Evolutionary conservation across 2,113 vertebrate species (phyloP).

Genomic region (Ceuthmochares aereus): DNA sequence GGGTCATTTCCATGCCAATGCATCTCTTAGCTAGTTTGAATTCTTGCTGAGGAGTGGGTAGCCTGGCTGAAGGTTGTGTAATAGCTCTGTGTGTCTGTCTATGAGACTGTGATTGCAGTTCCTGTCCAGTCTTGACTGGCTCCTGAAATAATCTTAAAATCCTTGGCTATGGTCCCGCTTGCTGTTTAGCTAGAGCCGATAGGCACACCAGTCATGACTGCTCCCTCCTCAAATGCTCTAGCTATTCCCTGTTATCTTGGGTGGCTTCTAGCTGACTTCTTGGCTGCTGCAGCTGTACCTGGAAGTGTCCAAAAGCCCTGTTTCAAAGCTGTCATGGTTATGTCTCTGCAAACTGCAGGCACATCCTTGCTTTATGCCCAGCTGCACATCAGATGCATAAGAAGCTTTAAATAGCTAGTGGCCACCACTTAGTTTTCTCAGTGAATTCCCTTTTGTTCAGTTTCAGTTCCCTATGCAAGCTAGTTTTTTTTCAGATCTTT

Average conservation of each 20-base stretch:
- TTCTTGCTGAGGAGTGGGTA: not conserved
- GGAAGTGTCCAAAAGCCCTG: not conserved
- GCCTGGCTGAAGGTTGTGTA: not conserved
- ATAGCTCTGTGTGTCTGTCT: not conserved
- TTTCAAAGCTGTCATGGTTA: not conserved
- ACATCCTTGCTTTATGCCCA: not conserved
- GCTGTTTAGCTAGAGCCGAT: not conserved
- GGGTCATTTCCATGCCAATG: not conserved
- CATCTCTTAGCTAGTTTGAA: not conserved
- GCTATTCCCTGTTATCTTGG: not conserved
- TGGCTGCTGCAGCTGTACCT: not conserved
- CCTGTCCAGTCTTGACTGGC: not conserved
- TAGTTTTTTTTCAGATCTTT: not conserved
- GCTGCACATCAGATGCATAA: not conserved
- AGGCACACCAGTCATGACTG: not conserved
- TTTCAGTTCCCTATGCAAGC: not conserved
- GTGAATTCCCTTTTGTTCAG: not conserved
- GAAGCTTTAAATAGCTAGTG: slow-evolving; percentile 25
- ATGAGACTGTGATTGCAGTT: rapidly evolving
- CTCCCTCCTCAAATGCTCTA: not conserved
- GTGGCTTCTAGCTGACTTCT: not conserved
- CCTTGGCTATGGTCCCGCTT: not conserved
- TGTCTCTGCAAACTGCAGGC: not conserved
- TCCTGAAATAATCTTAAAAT: not conserved
- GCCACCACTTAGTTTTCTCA: not conserved